Percentiles rank a stretch among this genome's conserved stretches.
phyloP scores from a whole-genome alignment of 2,113 vertebrate species.

The Alexandromys fortis region DNA sequence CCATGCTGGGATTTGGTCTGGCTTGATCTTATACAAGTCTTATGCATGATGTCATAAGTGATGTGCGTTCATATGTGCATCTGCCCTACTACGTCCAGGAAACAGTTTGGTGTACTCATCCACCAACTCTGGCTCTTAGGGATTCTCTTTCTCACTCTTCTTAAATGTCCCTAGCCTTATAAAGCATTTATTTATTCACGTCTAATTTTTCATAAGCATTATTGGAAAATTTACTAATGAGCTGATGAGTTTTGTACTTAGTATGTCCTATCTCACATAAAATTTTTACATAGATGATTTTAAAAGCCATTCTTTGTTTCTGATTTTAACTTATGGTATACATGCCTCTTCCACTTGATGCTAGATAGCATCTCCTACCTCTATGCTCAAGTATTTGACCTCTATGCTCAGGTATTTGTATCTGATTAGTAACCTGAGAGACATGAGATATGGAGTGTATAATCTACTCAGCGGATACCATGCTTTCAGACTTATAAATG shows the following conservation, averaged over 20 bases:
- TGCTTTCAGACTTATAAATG: neutral
- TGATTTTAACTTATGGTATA: neutral
- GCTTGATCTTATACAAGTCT: neutral
- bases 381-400: neutral
- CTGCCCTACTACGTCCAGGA: neutral
- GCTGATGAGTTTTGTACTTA: neutral
- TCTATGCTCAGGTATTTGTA: neutral
- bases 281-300: neutral
- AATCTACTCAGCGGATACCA: neutral
- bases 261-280: neutral
- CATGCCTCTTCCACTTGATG: neutral
- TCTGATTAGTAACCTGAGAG: too few relatives aligned
- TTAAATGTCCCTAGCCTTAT: neutral
- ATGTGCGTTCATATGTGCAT: too few relatives aligned
- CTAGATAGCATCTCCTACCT: neutral
- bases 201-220: neutral
- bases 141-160: neutral
- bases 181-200: neutral
- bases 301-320: rapidly evolving
- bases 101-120: neutral
- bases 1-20: neutral
- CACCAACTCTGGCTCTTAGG: neutral
- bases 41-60: neutral
- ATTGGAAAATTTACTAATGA: neutral
- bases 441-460: neutral